Evolutionary conservation across 2,797 vertebrate genomes (phyloP).

Genomic region (Clarias pachynema): DNA sequence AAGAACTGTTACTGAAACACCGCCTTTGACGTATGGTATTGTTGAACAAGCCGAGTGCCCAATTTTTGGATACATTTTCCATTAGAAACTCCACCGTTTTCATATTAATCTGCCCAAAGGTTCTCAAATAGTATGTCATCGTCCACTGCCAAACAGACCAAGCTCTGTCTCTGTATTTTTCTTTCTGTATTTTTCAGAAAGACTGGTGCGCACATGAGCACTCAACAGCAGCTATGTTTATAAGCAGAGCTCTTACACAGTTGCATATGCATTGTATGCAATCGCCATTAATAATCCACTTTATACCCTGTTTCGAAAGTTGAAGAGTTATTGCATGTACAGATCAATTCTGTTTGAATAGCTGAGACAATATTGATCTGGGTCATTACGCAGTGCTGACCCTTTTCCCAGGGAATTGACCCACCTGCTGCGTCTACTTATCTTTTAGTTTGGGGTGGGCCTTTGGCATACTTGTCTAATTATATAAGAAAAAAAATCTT

Average conservation of each 20-base stretch:
- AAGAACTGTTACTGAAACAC: background rate
- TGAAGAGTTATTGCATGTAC: background rate
- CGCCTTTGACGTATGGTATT: background rate
- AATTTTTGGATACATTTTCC: slow-evolving; percentile 52
- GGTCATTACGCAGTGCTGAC: background rate
- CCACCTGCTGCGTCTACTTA: background rate
- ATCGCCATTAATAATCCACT: background rate
- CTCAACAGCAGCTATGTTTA: background rate
- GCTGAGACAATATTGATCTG: background rate
- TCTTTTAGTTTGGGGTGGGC: background rate
- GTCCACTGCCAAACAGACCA: slow-evolving; percentile 44
- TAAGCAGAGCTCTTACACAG: background rate
- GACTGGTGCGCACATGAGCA: background rate
- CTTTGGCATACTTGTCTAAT: background rate
- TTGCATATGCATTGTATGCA: background rate
- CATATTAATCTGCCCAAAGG: slow-evolving; percentile 52
- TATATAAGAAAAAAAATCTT: background rate
- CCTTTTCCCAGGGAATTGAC: background rate
- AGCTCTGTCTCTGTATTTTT: background rate
- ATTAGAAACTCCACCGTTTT: slow-evolving; percentile 42
- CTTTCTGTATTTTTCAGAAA: background rate
- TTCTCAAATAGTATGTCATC: slow-evolving; percentile 66
- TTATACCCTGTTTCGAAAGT: background rate
- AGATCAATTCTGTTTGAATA: slow-evolving; percentile 1
- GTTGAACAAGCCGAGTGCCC: slow-evolving; percentile 7